Base-by-base conservation (phyloP, 2,113 vertebrate genomes). In the Chascanopsetta lugubris region DNA sequence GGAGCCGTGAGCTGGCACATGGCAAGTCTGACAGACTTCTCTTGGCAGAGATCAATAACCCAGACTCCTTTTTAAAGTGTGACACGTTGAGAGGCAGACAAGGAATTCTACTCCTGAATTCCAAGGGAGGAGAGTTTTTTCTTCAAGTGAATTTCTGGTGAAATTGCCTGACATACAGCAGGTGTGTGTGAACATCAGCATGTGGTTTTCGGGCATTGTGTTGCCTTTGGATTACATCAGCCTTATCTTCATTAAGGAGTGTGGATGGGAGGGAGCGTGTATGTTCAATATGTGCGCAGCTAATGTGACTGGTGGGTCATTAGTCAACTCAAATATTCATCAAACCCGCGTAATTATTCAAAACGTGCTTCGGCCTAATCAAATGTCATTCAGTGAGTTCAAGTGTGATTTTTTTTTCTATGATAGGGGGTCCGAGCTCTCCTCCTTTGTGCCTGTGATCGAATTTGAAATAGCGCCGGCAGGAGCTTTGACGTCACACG, bases 11-110 rank as follows among this genome's bases (percentile, higher is more conserved):
- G 86, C 73, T 74, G 65, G 70, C 72, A 73, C 65, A 74, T 24
- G 8, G 76, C 82, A 80, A 84, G 77, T 72, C 83, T 88, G 84
- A 85, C 89, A 88, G 74, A 82, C 79, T 87, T n/a, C 72, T 69
- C 77, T 85, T 88, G 61, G 72, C 55, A 53, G 73, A 85, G 88
- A 90, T 91, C 89, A 90, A 91, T 91, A n/a, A 91, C 66, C 59
- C 24, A 72, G 69, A 66, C 72, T 80, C 50, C 57, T 87, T 91
- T n/a, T 89, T 85, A 81, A 88, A 88, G 82, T 69, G 86, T 80
- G 82, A 89, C 79, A 83, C 65, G 82, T 86, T 79, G 80, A 89
- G 77, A 80, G 75, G 76, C 79, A 88, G 81, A 86, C 73, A 46
- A 85, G 83, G 80, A 85, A 86, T 88, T 82, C 55, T 85, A 75